Percentiles rank a stretch among this genome's conserved stretches.
phyloP scores from a whole-genome alignment of 1,140 invertebrate species.

The Wasmannia auropunctata region DNA sequence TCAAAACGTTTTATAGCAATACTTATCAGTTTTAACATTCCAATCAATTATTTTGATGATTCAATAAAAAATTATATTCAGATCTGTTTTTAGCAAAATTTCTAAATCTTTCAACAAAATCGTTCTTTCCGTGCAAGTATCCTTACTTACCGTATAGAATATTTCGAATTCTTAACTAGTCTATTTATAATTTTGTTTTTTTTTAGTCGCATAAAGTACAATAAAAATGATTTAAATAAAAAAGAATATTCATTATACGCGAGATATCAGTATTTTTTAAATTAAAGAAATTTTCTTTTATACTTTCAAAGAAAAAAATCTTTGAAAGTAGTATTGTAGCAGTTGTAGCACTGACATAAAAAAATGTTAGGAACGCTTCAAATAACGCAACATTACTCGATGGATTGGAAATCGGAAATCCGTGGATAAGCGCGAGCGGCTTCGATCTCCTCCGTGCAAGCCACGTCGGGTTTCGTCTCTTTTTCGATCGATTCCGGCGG shows the following conservation, averaged over 20 bases:
- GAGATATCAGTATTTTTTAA: neutral
- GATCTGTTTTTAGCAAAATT: no score
- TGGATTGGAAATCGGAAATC: conserved; percentile 57
- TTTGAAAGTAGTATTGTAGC: neutral
- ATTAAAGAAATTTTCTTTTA: no score
- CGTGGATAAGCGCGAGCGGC: conserved; percentile 24
- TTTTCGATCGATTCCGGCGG: neutral
- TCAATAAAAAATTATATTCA: no score
- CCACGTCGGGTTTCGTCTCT: neutral
- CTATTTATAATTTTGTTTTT: neutral
- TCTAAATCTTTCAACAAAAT: no score
- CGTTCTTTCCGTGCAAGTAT: no score
- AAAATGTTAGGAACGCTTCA: neutral
- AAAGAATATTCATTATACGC: neutral
- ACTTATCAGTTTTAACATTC: no score
- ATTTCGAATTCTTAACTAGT: neutral
- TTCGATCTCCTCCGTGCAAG: neutral
- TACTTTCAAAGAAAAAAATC: no score
- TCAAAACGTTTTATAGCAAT: no score
- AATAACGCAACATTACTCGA: conserved; percentile 46
- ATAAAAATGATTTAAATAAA: neutral
- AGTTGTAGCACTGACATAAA: neutral
- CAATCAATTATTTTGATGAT: no score
- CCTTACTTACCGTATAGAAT: no score
- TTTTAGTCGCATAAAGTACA: neutral